Evolutionary conservation across 2,888 invertebrate species (phyloP).

Genomic region (Pediacus dermestoides): DNA sequence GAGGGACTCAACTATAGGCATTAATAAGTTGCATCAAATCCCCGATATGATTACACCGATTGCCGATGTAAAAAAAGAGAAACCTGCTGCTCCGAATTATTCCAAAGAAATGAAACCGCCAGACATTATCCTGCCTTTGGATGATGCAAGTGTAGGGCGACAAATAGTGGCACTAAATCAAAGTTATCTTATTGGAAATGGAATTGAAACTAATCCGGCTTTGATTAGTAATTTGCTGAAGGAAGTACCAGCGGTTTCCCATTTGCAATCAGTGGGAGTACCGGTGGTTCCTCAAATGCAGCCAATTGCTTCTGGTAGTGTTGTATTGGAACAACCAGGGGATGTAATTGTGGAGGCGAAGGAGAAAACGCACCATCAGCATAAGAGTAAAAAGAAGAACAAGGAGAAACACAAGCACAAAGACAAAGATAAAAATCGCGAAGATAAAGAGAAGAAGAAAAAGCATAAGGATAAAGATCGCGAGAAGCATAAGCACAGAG

Average conservation of each 20-base stretch:
- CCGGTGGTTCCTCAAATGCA: conserved; percentile 13
- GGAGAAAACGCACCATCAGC: conserved; percentile 42
- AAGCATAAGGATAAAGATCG: conserved; percentile 69
- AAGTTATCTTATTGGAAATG: conserved; percentile 52
- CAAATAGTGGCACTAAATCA: conserved; percentile 4
- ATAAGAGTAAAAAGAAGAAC: conserved; percentile 62
- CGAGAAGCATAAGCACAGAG: conserved; percentile 43
- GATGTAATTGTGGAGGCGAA: conserved; percentile 44
- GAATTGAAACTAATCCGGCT: conserved; percentile 69
- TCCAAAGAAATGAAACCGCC: conserved; percentile 50
- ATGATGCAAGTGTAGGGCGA: conserved; percentile 20
- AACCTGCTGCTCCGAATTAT: conserved; percentile 14
- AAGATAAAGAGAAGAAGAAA: conserved; percentile 69
- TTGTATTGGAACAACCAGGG: conserved; percentile 23
- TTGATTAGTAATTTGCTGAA: conserved; percentile 68
- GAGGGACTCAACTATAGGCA: conserved; percentile 52
- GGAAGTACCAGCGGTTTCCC: conserved; percentile 48
- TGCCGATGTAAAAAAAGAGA: conserved; percentile 7
- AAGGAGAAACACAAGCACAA: conserved; percentile 77
- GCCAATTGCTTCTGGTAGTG: conserved; percentile 12
- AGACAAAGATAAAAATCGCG: conserved; percentile 61
- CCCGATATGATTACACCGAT: conserved; percentile 33
- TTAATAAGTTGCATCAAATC: conserved; percentile 38
- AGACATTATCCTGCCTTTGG: conserved; percentile 50
- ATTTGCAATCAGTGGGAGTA: conserved; percentile 39